A percentile compares a stretch with the other conserved stretches of the same genome.
phyloP scores from a whole-genome alignment of 1,140 invertebrate species.

The Leptinotarsa defecta region DNA sequence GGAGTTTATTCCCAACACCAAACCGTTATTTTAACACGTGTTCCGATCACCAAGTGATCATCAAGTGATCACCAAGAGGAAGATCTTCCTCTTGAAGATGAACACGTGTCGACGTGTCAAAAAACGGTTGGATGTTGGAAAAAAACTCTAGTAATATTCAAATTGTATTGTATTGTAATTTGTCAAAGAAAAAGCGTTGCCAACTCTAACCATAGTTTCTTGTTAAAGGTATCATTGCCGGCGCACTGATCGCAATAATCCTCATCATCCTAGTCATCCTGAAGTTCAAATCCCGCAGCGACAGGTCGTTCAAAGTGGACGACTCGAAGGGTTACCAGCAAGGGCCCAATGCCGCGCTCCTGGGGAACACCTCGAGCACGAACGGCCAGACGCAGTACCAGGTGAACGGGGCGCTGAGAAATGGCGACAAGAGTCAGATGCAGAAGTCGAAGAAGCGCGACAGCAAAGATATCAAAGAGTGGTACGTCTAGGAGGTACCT shows the following conservation, averaged over 20 bases:
- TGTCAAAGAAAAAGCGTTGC: background rate
- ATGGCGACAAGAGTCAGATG: slow-evolving; percentile 47
- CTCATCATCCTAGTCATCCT: slow-evolving; percentile 88
- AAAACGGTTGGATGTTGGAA: no score
- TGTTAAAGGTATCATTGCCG: slow-evolving; percentile 77
- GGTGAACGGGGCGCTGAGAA: slow-evolving; percentile 52
- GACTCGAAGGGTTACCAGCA: slow-evolving; percentile 76
- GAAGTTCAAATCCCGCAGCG: slow-evolving; percentile 83
- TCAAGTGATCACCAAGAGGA: no score
- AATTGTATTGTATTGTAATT: no score
- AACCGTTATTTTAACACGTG: no score
- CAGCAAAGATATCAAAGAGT: slow-evolving; percentile 89
- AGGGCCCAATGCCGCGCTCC: slow-evolving; percentile 74
- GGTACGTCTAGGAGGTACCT: slow-evolving; percentile 75
- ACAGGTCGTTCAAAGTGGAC: slow-evolving; percentile 89
- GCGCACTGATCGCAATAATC: slow-evolving; percentile 88
- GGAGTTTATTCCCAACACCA: no score
- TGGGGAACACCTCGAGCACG: slow-evolving; percentile 61
- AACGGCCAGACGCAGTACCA: slow-evolving; percentile 58
- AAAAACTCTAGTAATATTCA: no score
- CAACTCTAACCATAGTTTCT: background rate
- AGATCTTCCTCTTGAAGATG: no score
- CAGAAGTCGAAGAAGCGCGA: slow-evolving; percentile 74
- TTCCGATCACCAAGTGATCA: no score
- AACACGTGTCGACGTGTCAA: no score